Evolutionary conservation across 2,888 invertebrate genomes (phyloP).

Genomic region (Drosophila seclusa): DNA sequence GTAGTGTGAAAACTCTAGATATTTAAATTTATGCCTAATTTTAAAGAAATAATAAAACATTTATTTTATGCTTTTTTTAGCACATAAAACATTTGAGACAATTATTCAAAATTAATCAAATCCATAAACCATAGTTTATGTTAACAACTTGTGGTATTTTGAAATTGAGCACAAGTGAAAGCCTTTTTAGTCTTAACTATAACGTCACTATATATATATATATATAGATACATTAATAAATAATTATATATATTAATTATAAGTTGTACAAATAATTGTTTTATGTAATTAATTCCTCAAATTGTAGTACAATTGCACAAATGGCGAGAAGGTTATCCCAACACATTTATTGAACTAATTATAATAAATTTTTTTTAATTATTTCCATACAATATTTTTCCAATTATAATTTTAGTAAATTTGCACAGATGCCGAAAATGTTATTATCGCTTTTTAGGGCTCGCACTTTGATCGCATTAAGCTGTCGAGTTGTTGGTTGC

Average conservation of each 20-base stretch:
- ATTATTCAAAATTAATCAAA: background rate
- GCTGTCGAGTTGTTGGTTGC: conserved; percentile 17
- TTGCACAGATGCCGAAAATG: background rate
- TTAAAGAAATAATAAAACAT: too few relatives aligned
- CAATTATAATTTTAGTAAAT: background rate
- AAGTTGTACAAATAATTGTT: background rate
- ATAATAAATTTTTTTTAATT: background rate
- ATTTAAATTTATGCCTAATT: background rate
- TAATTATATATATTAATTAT: too few relatives aligned
- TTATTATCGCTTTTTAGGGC: background rate
- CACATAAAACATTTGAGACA: background rate
- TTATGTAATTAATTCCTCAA: background rate
- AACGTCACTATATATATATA: background rate
- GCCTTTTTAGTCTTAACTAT: background rate
- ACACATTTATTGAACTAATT: background rate
- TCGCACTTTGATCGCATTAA: conserved; percentile 64
- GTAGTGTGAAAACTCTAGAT: background rate
- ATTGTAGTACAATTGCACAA: background rate
- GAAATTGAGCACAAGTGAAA: background rate
- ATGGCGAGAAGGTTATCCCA: background rate
- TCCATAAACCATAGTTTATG: background rate
- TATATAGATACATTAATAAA: too few relatives aligned
- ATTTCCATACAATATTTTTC: background rate
- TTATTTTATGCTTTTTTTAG: background rate
- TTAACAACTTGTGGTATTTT: background rate